These are phyloP conservation scores for Ptyas mucosa DNA, from an alignment of 2,113 vertebrate genomes.

Conservation along the genomic window DNA sequence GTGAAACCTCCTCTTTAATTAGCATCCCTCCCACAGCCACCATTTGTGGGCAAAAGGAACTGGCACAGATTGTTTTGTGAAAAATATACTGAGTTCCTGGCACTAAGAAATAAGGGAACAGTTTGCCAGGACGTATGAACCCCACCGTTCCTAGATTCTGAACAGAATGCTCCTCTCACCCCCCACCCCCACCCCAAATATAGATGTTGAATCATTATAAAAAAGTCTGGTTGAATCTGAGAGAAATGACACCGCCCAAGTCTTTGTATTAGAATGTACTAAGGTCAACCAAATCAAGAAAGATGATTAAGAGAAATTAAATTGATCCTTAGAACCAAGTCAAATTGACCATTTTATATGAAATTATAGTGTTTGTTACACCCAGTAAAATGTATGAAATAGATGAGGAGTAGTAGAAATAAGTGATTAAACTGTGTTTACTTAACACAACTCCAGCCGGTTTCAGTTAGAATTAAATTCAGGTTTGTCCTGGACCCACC, in stretches of 20 bases:
- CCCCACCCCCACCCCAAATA: background rate
- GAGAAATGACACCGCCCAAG: constrained; percentile 30
- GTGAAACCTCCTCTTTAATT: constrained; percentile 17
- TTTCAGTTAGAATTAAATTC: background rate
- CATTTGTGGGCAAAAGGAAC: constrained; percentile 28
- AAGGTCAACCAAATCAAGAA: constrained; percentile 31
- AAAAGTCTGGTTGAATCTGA: constrained; percentile 12
- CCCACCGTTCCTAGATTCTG: constrained; percentile 23
- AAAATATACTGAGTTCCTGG: constrained; percentile 28
- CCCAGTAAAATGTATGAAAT: background rate
- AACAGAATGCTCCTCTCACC: constrained; percentile 26
- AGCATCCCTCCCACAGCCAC: background rate
- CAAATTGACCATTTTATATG: background rate
- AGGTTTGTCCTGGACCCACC: background rate
- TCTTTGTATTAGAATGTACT: constrained; percentile 33
- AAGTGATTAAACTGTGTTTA: background rate
- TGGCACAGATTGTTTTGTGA: constrained; percentile 7
- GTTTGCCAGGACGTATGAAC: constrained; percentile 25
- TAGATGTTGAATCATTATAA: constrained; percentile 35
- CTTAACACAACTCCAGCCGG: background rate
- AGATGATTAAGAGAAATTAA: background rate
- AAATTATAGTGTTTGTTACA: background rate
- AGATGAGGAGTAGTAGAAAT: background rate
- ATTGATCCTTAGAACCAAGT: background rate
- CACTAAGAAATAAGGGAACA: constrained; percentile 29